Evolutionary conservation across 2,797 vertebrate species (phyloP).

Genomic region (Eptatretus atami): DNA sequence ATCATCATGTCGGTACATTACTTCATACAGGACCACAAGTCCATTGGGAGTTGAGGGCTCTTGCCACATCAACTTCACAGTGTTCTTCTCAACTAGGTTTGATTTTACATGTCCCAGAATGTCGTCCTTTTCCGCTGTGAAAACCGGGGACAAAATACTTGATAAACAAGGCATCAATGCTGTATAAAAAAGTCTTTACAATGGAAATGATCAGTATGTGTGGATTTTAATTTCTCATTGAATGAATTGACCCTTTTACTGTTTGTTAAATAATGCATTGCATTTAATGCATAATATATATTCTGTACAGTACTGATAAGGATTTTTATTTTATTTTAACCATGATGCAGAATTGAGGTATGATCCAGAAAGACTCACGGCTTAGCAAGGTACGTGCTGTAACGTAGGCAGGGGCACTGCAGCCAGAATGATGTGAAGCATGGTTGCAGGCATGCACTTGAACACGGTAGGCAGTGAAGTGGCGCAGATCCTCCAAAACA

Average conservation of each 20-base stretch:
- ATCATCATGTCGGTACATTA: slow-evolving; percentile 39
- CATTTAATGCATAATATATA: too few species aligned
- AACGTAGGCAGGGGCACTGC: slow-evolving; percentile 65
- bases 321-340: too few species aligned
- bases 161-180: too few species aligned
- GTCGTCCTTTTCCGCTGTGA: slow-evolving; percentile 53
- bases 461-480: slow-evolving; percentile 81
- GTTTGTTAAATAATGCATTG: too few species aligned
- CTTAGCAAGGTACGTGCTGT: slow-evolving; percentile 77
- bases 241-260: too few species aligned
- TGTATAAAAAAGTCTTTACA: too few species aligned
- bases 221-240: too few species aligned
- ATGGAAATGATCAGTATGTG: too few species aligned
- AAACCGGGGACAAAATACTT: neutral
- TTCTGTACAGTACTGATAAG: too few species aligned
- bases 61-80: slow-evolving; percentile 42
- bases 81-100: slow-evolving; percentile 31
- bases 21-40: slow-evolving; percentile 78
- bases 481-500: slow-evolving; percentile 39
- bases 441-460: slow-evolving; percentile 89
- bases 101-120: slow-evolving; percentile 52
- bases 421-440: slow-evolving; percentile 36
- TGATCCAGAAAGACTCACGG: slow-evolving; percentile 18
- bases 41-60: slow-evolving; percentile 58
- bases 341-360: neutral